phyloP scores from a whole-genome alignment of 2,888 invertebrate genomes.

The Tuberolachnus salignus region DNA sequence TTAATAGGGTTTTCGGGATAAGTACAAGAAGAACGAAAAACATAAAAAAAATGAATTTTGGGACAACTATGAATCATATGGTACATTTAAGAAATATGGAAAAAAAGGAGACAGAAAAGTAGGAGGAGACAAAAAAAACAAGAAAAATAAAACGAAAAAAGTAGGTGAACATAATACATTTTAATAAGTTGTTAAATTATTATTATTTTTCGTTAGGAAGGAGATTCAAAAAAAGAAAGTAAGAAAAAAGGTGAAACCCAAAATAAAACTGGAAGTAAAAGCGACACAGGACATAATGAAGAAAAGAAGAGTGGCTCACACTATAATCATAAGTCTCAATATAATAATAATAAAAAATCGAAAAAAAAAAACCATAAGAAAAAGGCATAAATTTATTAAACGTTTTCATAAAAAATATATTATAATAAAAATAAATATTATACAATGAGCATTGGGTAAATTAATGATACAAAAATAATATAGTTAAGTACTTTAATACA shows the following conservation, averaged over 20 bases:
- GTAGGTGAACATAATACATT: neutral
- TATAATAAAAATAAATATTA: constrained; percentile 40
- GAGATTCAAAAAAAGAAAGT: constrained; percentile 17
- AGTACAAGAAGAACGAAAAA: constrained; percentile 64
- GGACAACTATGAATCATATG: constrained; percentile 63
- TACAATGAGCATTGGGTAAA: constrained; percentile 22
- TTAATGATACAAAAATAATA: constrained; percentile 29
- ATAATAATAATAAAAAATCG: constrained; percentile 32
- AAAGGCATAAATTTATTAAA: constrained; percentile 20
- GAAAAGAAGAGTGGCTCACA: constrained; percentile 31
- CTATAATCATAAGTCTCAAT: constrained; percentile 28
- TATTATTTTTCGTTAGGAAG: constrained; percentile 13
- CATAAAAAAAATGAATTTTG: constrained; percentile 64
- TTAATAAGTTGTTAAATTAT: neutral
- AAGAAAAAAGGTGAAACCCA: constrained; percentile 37
- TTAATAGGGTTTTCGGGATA: constrained; percentile 64
- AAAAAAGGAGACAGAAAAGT: constrained; percentile 62
- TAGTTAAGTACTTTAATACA: constrained; percentile 40
- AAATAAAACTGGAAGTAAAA: constrained; percentile 40
- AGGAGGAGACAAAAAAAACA: neutral
- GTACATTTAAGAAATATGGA: constrained; percentile 63
- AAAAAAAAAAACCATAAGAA: constrained; percentile 26
- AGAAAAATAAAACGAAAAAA: constrained; percentile 29
- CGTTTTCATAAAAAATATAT: constrained; percentile 33
- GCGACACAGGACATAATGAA: constrained; percentile 21